These are phyloP conservation scores for Polydrusus cervinus DNA, from an alignment of 2,888 invertebrate species.

Conservation along the genomic window DNA sequence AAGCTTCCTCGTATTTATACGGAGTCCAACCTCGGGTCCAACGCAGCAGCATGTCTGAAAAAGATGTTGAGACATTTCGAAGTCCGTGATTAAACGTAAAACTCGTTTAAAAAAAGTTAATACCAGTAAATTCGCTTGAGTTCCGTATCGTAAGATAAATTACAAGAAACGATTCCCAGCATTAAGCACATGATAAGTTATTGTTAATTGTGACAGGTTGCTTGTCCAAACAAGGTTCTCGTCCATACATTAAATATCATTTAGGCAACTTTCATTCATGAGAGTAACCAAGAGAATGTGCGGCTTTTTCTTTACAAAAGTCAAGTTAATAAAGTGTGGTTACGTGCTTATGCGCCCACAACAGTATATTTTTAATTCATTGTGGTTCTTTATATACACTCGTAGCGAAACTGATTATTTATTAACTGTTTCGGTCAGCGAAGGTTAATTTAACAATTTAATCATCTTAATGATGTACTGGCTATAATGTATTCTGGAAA, in stretches of 20 bases:
- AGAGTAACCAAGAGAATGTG: constrained; percentile 27
- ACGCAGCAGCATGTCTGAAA: neutral
- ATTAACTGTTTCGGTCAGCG: no score
- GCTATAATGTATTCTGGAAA: no score
- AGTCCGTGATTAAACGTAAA: no score
- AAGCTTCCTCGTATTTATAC: no score
- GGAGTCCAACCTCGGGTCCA: no score
- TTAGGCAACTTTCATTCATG: constrained; percentile 37
- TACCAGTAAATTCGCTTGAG: no score
- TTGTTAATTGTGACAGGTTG: constrained; percentile 31
- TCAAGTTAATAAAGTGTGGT: constrained; percentile 17
- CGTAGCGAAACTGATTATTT: neutral
- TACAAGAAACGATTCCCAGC: constrained; percentile 18
- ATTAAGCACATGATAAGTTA: constrained; percentile 12
- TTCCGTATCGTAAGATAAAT: neutral
- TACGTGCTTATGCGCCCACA: constrained; percentile 32
- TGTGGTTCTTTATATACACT: neutral
- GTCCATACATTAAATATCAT: constrained; percentile 17
- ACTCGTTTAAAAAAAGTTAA: no score
- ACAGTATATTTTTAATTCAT: constrained; percentile 18
- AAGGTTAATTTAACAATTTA: no score
- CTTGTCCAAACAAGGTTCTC: constrained; percentile 28
- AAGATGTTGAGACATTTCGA: no score
- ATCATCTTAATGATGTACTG: no score
- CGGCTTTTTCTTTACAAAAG: constrained; percentile 31